phyloP scores from a whole-genome alignment of 2,113 vertebrate genomes.

The Peromyscus polionotus region DNA sequence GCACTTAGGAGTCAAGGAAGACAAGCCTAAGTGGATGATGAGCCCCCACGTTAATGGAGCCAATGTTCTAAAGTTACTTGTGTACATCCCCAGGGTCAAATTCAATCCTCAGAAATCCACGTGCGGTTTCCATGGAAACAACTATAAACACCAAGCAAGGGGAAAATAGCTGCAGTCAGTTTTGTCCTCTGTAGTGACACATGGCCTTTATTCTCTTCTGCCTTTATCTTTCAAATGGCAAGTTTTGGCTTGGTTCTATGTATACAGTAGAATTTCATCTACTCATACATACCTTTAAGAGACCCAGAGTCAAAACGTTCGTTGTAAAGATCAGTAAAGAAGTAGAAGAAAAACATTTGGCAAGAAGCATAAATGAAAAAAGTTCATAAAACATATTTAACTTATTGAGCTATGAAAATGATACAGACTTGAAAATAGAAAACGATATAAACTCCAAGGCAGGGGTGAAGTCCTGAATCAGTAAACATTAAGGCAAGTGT shows the following conservation, averaged over 20 bases:
- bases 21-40: slow-evolving; percentile 41
- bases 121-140: slow-evolving; percentile 82
- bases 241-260: slow-evolving; percentile 83
- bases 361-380: slow-evolving; percentile 75
- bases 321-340: slow-evolving; percentile 59
- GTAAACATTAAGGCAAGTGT: neutral
- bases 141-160: slow-evolving; percentile 72
- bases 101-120: slow-evolving; percentile 68
- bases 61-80: slow-evolving; percentile 74
- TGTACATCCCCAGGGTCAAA: slow-evolving; percentile 78
- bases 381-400: slow-evolving; percentile 72
- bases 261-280: slow-evolving; percentile 71
- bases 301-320: slow-evolving; percentile 57
- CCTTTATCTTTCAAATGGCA: slow-evolving; percentile 78
- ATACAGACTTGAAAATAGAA: slow-evolving; percentile 67
- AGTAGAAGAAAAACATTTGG: slow-evolving; percentile 49
- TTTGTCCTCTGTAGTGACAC: slow-evolving; percentile 76
- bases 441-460: slow-evolving; percentile 67
- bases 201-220: slow-evolving; percentile 77
- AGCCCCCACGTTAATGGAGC: slow-evolving; percentile 64
- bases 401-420: slow-evolving; percentile 74
- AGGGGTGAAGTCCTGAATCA: slow-evolving; percentile 59
- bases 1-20: slow-evolving; percentile 39
- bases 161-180: slow-evolving; percentile 66
- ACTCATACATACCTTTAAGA: slow-evolving; percentile 70